Percentiles rank a stretch among this genome's conserved stretches.
phyloP scores from a whole-genome alignment of 2,797 vertebrate genomes.

The Amazonetta brasiliensis region DNA sequence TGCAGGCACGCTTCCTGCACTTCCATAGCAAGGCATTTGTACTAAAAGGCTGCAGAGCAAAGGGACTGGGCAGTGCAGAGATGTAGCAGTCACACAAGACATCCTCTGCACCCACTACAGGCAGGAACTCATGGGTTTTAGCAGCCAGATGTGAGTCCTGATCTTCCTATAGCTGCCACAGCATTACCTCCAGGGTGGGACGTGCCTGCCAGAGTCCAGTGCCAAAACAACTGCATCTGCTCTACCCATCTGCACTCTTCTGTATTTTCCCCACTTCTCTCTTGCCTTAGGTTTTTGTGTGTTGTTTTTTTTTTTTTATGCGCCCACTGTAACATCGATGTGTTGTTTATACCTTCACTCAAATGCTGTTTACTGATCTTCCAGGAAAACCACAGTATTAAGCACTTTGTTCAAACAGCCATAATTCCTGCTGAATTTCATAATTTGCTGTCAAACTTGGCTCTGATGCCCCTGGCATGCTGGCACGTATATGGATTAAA shows the following conservation, averaged over 20 bases:
- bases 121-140: neutral
- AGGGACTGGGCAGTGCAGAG: rapidly evolving
- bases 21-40: neutral
- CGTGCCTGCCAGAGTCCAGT: rapidly evolving
- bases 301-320: neutral
- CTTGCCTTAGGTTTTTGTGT: neutral
- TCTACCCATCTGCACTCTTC: neutral
- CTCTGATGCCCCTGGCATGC: neutral
- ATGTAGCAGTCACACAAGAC: too few relatives aligned
- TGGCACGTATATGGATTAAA: neutral
- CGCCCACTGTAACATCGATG: rapidly evolving
- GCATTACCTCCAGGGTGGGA: rapidly evolving
- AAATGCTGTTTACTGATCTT: neutral
- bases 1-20: neutral
- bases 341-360: neutral
- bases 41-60: neutral
- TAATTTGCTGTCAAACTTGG: neutral
- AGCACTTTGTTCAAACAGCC: neutral
- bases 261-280: neutral
- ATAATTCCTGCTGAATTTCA: neutral
- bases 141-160: neutral
- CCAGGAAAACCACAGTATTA: rapidly evolving
- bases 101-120: rapidly evolving
- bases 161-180: rapidly evolving
- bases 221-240: neutral